Evolutionary conservation across 2,888 invertebrate species (phyloP).

Genomic region (Meiosimyza decipiens): DNA sequence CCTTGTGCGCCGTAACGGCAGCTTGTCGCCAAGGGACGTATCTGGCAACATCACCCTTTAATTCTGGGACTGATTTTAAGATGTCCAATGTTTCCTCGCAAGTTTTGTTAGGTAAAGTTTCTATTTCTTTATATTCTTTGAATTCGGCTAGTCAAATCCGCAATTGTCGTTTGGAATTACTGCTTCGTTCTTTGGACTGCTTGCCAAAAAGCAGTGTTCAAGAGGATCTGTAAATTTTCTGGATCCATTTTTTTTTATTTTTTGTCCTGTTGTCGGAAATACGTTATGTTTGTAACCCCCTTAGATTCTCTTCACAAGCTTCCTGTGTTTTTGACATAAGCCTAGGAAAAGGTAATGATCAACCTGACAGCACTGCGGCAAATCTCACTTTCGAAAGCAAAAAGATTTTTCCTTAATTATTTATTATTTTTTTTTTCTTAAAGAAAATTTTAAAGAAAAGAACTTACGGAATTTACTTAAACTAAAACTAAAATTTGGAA

Average conservation of each 20-base stretch:
- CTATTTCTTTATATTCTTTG: neutral
- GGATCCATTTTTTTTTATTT: neutral
- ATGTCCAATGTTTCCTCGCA: conserved; percentile 33
- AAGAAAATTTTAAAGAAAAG: no score
- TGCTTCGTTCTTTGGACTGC: neutral
- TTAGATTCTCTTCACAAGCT: no score
- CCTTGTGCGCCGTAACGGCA: conserved; percentile 9
- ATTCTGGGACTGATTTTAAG: conserved; percentile 35
- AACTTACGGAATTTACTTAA: no score
- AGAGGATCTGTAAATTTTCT: neutral
- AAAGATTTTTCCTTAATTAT: no score
- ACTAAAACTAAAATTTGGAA: no score
- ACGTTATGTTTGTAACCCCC: no score
- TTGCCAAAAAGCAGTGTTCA: neutral
- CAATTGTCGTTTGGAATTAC: neutral
- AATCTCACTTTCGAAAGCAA: no score
- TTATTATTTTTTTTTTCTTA: no score
- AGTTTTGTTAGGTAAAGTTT: neutral
- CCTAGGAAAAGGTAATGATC: no score
- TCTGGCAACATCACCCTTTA: conserved; percentile 26
- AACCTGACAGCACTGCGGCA: no score
- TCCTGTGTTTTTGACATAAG: no score
- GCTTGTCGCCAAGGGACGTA: conserved; percentile 40
- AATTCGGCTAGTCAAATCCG: neutral
- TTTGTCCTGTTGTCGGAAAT: no score